Base-by-base conservation (phyloP, 1,140 invertebrate species). In the Hypsibius dujardini region DNA sequence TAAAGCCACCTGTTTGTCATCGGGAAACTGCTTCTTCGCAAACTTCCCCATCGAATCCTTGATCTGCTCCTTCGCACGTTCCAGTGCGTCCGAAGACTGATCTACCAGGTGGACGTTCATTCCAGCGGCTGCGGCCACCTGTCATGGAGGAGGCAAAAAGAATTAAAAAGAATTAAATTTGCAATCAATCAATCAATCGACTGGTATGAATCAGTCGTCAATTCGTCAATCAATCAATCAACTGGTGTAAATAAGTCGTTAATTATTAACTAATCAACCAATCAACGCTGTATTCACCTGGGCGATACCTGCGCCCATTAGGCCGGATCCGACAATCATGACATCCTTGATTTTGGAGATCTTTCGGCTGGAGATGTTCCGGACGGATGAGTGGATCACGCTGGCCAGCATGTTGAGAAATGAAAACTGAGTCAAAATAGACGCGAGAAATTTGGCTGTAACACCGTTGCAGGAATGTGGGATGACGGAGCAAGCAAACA, bases 261-360 rank as follows among this genome's bases (percentile, higher is more conserved):
- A 67, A 62, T 71, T 14, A 72, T 71, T 45, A 46, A 69, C 2
- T 14, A 70, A 69, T 60, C 69, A 47, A 69, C 71, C 70, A 73
- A 60, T 40, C 60, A 46, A 47, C 15, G 3, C 47, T 46, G 50
- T 12, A 77, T 75, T 77, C 82, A 90, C 88, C 84, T 94, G 90
- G 70, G 90, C 90, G 77, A 93, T 92, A 47, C 87, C 87, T 59
- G 87, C 85, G 28, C 88, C 88, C 88, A 93, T 93, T 1, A 91
- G 78, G 42, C 90, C 90, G 73, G 88, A 86, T 45, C 90, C 90
- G 74, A 93, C 86, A 59, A 93, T 84, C 14, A 88, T 88, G 46
- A 92, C 85, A 83, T 90, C 85, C 78, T 90, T 89, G 69, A 92
- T 86, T n/a, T n/a, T n/a, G n/a, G n/a, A n/a, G n/a, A n/a, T n/a